Conservation (phyloP, 2,888 invertebrate species). For the Gerris lacustris region DNA sequence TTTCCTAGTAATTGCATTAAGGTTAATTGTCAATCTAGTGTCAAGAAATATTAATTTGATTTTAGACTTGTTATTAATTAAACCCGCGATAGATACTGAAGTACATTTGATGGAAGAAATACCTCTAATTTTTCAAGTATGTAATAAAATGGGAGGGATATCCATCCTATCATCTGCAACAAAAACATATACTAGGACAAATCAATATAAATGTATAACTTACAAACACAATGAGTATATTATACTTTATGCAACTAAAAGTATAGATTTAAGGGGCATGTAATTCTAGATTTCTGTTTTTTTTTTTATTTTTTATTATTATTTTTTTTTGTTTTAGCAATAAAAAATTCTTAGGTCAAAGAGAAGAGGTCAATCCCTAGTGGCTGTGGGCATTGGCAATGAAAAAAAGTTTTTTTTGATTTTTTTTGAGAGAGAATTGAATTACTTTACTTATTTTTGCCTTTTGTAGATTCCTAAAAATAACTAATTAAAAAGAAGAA, state of each 20-base stretch:
- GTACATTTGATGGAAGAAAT: conserved; percentile 63
- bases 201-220: background rate
- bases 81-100: conserved; percentile 61
- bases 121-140: conserved; percentile 68
- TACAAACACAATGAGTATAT: conserved; percentile 2
- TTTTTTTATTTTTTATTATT: background rate
- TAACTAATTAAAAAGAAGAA: no score
- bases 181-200: background rate
- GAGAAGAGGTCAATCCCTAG: no score
- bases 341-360: background rate
- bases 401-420: no score
- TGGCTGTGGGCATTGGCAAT: no score
- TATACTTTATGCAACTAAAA: background rate
- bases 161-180: conserved; percentile 56
- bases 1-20: no score
- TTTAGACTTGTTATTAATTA: conserved; percentile 33
- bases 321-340: background rate
- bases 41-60: no score
- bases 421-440: no score
- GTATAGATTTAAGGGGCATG: background rate
- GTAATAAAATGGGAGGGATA: conserved; percentile 68
- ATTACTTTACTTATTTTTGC: no score
- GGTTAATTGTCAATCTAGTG: no score
- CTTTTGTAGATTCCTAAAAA: no score
- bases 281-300: background rate